phyloP scores from a whole-genome alignment of 2,797 vertebrate genomes.

The Avahi laniger region DNA sequence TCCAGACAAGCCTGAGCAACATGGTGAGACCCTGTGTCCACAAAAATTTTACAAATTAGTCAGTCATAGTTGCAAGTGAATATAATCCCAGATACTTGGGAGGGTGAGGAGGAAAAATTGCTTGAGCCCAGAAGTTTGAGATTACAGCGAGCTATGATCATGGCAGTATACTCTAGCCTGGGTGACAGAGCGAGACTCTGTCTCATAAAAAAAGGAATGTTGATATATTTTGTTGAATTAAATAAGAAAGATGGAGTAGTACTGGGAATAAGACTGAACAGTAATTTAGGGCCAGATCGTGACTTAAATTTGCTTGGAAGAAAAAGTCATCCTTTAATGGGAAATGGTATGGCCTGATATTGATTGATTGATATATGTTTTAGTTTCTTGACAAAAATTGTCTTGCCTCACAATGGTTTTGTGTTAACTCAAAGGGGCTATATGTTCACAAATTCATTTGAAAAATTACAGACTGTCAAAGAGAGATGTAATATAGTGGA shows the following conservation, averaged over 20 bases:
- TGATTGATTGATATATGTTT: not conserved
- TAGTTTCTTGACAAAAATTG: not conserved
- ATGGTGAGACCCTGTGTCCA: no score
- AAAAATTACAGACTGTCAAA: not conserved
- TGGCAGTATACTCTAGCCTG: no score
- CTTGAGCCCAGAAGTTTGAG: no score
- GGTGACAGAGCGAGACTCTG: no score
- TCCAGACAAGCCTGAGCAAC: no score
- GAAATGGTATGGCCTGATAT: not conserved
- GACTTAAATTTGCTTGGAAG: not conserved
- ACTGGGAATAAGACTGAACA: not conserved
- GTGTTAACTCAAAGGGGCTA: not conserved
- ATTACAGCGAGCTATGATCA: no score
- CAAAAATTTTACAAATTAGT: no score
- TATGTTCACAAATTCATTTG: not conserved
- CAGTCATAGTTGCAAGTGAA: no score
- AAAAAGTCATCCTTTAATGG: not conserved
- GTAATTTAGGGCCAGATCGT: not conserved
- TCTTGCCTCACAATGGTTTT: not conserved
- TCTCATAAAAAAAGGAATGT: not conserved
- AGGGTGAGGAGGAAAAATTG: no score
- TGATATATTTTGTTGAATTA: not conserved
- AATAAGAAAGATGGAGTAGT: not conserved
- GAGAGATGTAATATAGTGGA: not conserved
- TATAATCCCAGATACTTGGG: no score